These are phyloP conservation scores for Ara ararauna DNA, from an alignment of 2,797 vertebrate species.

Conservation along the genomic window DNA sequence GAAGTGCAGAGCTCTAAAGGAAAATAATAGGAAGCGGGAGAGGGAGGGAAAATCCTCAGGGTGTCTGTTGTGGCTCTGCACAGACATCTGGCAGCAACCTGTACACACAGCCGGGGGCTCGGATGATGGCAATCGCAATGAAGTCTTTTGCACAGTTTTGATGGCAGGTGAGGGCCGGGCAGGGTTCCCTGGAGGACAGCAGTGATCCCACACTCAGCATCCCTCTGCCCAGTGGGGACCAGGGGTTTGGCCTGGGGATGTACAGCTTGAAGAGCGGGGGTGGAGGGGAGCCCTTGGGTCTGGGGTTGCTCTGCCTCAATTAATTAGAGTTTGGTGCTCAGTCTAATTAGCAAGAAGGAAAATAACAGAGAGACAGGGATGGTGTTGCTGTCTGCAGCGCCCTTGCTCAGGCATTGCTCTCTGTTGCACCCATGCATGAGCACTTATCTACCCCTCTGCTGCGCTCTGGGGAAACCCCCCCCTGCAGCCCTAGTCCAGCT, in stretches of 20 bases:
- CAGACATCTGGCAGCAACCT: neutral
- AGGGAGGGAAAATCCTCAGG: neutral
- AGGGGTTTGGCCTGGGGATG: neutral
- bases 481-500: neutral
- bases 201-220: accelerated
- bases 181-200: neutral
- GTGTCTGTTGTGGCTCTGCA: neutral
- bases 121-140: neutral
- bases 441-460: neutral
- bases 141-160: neutral
- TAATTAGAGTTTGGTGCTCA: neutral
- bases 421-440: neutral
- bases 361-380: accelerated
- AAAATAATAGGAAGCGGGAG: neutral
- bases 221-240: accelerated
- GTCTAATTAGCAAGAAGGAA: neutral
- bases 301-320: accelerated
- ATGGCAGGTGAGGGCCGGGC: neutral
- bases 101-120: neutral
- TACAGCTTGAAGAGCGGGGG: accelerated
- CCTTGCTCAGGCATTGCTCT: accelerated
- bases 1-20: neutral
- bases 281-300: accelerated
- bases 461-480: too few species aligned
- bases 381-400: neutral